Conservation (phyloP, 2,113 vertebrate genomes). For the Corythoichthys haematopterus region DNA sequence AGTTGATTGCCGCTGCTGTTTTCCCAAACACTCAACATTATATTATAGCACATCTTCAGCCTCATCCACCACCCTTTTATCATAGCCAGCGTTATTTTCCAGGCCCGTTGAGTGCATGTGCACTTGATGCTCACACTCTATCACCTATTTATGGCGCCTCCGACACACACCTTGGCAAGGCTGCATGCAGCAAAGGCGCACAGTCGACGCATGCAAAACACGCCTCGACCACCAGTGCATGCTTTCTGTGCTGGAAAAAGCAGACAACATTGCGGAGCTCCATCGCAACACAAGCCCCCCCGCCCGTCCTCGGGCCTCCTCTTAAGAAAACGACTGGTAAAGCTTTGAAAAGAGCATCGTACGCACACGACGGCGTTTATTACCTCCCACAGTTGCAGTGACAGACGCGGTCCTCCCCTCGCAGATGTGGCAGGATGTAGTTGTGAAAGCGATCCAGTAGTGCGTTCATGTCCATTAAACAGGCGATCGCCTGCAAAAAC, state of each 20-base stretch:
- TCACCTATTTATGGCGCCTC: slow-evolving; percentile 59
- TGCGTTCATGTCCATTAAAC: slow-evolving; percentile 99
- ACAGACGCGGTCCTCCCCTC: slow-evolving; percentile 98
- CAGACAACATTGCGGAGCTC: not conserved
- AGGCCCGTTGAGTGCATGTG: slow-evolving; percentile 26
- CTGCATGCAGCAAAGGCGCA: slow-evolving; percentile 47
- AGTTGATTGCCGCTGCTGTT: slow-evolving; percentile 39
- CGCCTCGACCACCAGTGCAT: slow-evolving; percentile 16
- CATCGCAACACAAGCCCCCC: not conserved
- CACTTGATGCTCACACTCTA: slow-evolving; percentile 62
- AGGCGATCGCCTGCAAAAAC: slow-evolving; percentile 99
- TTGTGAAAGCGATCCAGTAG: slow-evolving; percentile 99
- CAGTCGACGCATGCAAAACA: slow-evolving; percentile 20
- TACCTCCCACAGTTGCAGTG: slow-evolving; percentile 99
- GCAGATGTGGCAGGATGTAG: slow-evolving; percentile 98
- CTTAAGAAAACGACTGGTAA: slow-evolving; percentile 20
- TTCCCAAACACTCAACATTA: slow-evolving; percentile 11
- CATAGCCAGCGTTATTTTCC: slow-evolving; percentile 18
- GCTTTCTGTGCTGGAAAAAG: slow-evolving; percentile 2
- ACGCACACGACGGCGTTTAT: slow-evolving; percentile 29
- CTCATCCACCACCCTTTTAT: slow-evolving; percentile 31
- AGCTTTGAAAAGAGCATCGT: not conserved
- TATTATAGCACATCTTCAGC: slow-evolving; percentile 20
- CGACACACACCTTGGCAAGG: slow-evolving; percentile 63
- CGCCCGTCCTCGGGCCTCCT: not conserved